Evolutionary conservation across 1,140 invertebrate genomes (phyloP).

Genomic region (Forficula auricularia): DNA sequence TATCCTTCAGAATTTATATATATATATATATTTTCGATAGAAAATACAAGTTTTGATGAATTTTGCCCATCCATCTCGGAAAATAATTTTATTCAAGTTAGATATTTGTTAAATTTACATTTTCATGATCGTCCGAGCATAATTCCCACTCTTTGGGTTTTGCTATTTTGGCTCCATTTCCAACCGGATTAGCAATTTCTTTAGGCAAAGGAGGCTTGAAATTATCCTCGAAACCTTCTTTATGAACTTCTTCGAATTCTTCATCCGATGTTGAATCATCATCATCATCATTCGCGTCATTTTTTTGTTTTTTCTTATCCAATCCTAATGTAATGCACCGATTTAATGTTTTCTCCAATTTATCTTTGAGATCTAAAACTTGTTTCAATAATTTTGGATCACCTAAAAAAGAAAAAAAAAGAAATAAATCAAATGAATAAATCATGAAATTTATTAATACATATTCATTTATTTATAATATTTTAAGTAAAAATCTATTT

Average conservation of each 20-base stretch:
- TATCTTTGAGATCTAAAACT: constrained; percentile 10
- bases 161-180: neutral
- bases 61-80: too few relatives aligned
- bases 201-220: too few relatives aligned
- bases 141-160: neutral
- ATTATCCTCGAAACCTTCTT: too few relatives aligned
- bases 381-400: neutral
- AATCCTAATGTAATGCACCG: constrained; percentile 14
- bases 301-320: constrained; percentile 2
- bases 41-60: too few relatives aligned
- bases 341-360: constrained; percentile 10
- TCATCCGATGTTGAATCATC: constrained; percentile 13
- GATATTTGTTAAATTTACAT: too few relatives aligned
- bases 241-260: constrained; percentile 24
- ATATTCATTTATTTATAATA: too few relatives aligned
- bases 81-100: too few relatives aligned
- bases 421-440: too few relatives aligned
- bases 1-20: too few relatives aligned
- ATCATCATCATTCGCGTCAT: neutral
- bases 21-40: too few relatives aligned
- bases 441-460: too few relatives aligned
- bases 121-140: constrained; percentile 3
- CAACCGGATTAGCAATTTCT: neutral
- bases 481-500: too few relatives aligned
- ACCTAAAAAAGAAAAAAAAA: neutral